phyloP scores from a whole-genome alignment of 2,888 invertebrate genomes.

The Netelia melanura region DNA sequence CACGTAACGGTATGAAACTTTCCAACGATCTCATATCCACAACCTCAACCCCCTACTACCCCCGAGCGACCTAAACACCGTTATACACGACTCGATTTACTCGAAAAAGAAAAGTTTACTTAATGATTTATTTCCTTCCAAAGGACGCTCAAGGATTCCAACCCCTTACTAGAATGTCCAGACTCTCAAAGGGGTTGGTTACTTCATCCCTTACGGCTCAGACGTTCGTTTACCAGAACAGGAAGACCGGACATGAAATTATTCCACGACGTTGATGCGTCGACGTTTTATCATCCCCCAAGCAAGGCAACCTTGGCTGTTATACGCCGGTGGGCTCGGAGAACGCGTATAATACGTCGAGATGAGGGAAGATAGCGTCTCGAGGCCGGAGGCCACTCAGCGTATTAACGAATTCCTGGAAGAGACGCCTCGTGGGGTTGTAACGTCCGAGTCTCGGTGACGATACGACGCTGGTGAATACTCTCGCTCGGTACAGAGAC shows the following conservation, averaged over 20 bases:
- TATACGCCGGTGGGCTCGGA: not conserved
- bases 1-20: not conserved
- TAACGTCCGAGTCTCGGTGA: slow-evolving; percentile 34
- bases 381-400: slow-evolving; percentile 44
- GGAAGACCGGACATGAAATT: too few relatives aligned
- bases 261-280: too few relatives aligned
- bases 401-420: slow-evolving; percentile 64
- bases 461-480: slow-evolving; percentile 40
- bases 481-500: slow-evolving; percentile 16
- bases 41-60: not conserved
- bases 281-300: too few relatives aligned
- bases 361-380: not conserved
- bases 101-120: not conserved
- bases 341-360: slow-evolving; percentile 22
- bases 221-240: too few relatives aligned
- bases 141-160: too few relatives aligned
- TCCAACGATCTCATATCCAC: not conserved
- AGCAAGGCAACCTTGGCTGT: too few relatives aligned
- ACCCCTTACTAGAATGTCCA: too few relatives aligned
- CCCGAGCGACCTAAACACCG: not conserved
- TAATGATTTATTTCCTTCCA: too few relatives aligned
- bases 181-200: too few relatives aligned
- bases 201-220: too few relatives aligned
- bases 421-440: slow-evolving; percentile 57
- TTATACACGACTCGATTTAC: not conserved